Percentiles rank a stretch among this genome's conserved stretches.
Evolutionary conservation across 2,797 vertebrate genomes (phyloP).

Genomic region (Crocodylus rhombifer): DNA sequence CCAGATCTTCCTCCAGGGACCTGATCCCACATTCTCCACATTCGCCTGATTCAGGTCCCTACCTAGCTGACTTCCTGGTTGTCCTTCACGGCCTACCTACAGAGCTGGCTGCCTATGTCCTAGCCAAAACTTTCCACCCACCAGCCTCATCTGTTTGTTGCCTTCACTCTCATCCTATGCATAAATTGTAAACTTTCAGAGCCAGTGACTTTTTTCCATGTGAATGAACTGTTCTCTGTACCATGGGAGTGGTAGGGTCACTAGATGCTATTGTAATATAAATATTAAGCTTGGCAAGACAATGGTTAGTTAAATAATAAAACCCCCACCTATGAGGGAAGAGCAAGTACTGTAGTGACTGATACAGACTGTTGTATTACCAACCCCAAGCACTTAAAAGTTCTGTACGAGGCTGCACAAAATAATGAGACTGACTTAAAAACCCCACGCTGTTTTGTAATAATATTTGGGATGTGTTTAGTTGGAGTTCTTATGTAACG

Average conservation of each 20-base stretch:
- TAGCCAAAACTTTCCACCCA: no score
- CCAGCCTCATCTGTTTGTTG: background rate
- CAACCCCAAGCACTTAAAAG: background rate
- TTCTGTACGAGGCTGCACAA: background rate
- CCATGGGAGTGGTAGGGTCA: background rate
- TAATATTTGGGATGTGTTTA: background rate
- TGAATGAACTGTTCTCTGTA: background rate
- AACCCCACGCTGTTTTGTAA: no score
- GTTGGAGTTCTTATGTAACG: background rate
- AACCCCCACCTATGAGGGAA: background rate
- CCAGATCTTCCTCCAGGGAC: no score
- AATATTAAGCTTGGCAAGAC: fast-evolving
- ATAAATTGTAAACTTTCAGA: background rate
- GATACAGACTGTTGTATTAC: background rate
- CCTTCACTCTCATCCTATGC: background rate
- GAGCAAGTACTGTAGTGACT: background rate
- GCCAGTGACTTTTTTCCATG: background rate
- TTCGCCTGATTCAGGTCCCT: no score
- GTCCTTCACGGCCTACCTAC: no score
- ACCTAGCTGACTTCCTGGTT: no score
- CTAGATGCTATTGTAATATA: background rate
- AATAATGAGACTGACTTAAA: background rate
- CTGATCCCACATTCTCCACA: no score
- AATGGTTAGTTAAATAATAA: background rate
- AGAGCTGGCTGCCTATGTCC: no score